These are phyloP conservation scores for Rousettus leschenaultii DNA, from an alignment of 2,113 vertebrate species.

Conservation along the genomic window DNA sequence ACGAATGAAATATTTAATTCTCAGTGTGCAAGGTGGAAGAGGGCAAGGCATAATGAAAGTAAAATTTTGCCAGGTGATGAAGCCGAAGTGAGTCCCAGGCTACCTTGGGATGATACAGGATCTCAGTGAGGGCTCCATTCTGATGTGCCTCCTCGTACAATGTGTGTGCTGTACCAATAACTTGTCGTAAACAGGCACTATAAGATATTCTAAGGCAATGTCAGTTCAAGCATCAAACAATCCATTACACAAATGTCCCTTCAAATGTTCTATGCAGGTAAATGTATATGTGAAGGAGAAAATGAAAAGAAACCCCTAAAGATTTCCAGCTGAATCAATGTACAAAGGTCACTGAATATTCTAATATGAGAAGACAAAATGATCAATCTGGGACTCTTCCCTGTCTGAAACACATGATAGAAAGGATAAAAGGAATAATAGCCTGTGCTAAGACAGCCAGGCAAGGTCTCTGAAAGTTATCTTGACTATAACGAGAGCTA, in stretches of 20 bases:
- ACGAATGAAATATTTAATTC: background rate
- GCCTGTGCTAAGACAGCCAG: background rate
- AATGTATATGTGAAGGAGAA: background rate
- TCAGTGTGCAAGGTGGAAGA: background rate
- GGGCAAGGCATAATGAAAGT: background rate
- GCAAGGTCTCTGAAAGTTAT: background rate
- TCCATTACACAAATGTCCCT: background rate
- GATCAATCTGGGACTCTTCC: background rate
- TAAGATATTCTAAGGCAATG: background rate
- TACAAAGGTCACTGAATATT: background rate
- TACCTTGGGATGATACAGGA: background rate
- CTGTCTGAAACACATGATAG: background rate
- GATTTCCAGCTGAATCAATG: background rate
- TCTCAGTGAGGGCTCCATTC: background rate
- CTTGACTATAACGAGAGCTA: background rate
- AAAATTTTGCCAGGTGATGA: background rate
- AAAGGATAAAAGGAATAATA: slow-evolving; percentile 5
- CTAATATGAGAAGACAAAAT: slow-evolving; percentile 2
- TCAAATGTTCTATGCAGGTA: background rate
- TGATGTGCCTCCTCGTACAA: background rate
- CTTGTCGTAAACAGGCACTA: background rate
- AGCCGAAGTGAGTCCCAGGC: background rate
- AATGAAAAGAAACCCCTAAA: background rate
- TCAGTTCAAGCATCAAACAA: background rate
- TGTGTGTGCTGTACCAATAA: background rate